Conservation (phyloP, 2,113 vertebrate species). For the Urocolius indicus region DNA sequence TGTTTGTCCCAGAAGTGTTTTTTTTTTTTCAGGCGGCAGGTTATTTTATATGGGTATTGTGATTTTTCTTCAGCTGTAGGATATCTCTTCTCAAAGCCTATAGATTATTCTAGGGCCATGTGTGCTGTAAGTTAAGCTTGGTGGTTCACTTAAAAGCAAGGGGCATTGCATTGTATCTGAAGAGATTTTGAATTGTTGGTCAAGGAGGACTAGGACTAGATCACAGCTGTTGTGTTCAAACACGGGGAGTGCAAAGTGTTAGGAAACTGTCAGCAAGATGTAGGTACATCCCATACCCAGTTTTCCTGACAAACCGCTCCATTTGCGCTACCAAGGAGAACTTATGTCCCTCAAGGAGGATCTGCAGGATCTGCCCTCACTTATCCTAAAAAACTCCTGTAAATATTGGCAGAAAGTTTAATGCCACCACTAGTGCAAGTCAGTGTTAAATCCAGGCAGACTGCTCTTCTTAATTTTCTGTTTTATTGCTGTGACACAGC, state of each 20-base stretch:
- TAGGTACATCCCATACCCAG: background rate
- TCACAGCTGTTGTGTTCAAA: background rate
- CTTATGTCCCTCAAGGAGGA: background rate
- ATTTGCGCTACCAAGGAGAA: background rate
- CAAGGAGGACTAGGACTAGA: background rate
- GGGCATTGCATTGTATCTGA: background rate
- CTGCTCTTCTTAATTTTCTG: background rate
- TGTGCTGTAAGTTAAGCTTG: background rate
- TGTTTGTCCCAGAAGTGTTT: background rate
- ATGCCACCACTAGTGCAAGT: background rate
- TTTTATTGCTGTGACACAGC: background rate
- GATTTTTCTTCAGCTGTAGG: background rate
- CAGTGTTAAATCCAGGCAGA: background rate
- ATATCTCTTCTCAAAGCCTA: background rate
- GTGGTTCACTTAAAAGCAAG: background rate
- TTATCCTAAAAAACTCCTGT: background rate
- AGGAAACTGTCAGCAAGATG: background rate
- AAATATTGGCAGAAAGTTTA: background rate
- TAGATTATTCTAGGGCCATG: background rate
- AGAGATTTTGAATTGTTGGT: background rate
- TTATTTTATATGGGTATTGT: background rate
- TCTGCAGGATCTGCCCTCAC: background rate
- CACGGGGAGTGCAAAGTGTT: background rate
- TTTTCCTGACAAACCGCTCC: background rate
- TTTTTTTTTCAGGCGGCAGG: background rate